Evolutionary conservation across 2,888 invertebrate genomes (phyloP).

Genomic region (Carpatolechia fugitivella): DNA sequence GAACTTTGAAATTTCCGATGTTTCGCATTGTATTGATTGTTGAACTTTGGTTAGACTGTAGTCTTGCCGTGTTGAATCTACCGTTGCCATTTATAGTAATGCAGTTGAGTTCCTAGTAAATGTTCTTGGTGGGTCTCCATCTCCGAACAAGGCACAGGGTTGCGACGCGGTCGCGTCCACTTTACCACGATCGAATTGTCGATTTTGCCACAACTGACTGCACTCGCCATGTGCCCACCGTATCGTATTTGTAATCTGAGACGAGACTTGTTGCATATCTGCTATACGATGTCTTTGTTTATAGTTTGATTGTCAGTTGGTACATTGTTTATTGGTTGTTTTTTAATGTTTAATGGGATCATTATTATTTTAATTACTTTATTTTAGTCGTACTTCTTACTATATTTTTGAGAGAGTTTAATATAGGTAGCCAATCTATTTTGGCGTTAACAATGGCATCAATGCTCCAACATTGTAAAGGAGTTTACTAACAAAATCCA

Average conservation of each 20-base stretch:
- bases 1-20: constrained; percentile 51
- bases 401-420: too few species aligned
- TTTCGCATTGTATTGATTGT: constrained; percentile 31
- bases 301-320: not conserved
- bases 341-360: too few species aligned
- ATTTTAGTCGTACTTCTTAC: too few species aligned
- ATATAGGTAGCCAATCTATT: too few species aligned
- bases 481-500: constrained; percentile 20
- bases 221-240: constrained; percentile 56
- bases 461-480: not conserved
- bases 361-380: not conserved
- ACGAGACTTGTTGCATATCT: constrained; percentile 50
- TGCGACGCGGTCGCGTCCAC: constrained; percentile 45
- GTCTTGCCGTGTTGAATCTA: not conserved
- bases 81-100: not conserved
- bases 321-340: not conserved
- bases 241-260: constrained; percentile 61
- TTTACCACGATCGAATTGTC: constrained; percentile 56
- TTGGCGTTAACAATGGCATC: too few species aligned
- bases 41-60: not conserved
- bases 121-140: constrained; percentile 1
- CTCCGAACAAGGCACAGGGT: constrained; percentile 20
- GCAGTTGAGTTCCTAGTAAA: not conserved
- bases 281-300: constrained; percentile 25
- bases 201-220: constrained; percentile 58